These are phyloP conservation scores for Homalodisca vitripennis DNA, from an alignment of 1,140 invertebrate genomes.

Conservation along the genomic window DNA sequence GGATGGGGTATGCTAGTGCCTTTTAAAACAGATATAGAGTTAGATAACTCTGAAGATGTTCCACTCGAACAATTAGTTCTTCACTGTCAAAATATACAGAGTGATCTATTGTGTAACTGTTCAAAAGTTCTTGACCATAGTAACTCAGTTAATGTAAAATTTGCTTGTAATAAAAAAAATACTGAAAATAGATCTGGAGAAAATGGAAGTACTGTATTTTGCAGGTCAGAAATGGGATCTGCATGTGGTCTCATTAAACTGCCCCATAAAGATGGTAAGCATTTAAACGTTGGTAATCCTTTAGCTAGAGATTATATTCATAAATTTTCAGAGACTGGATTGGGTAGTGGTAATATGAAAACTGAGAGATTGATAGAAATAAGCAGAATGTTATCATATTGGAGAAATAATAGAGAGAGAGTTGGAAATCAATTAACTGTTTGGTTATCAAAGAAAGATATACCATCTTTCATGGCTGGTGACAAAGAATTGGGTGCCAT, in stretches of 20 bases:
- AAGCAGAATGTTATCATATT: conserved; percentile 83
- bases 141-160: not conserved
- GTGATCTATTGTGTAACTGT: conserved; percentile 31
- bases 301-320: conserved; percentile 89
- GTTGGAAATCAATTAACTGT: conserved; percentile 80
- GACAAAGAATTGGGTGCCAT: conserved; percentile 73
- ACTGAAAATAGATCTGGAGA: conserved; percentile 52
- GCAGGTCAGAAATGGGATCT: conserved; percentile 50
- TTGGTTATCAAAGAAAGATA: conserved; percentile 62
- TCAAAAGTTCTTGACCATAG: not conserved
- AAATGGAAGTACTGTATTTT: conserved; percentile 59
- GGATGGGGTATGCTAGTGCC: conserved; percentile 95
- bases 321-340: conserved; percentile 76
- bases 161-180: conserved; percentile 12
- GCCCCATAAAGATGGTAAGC: conserved; percentile 81
- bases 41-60: conserved; percentile 50
- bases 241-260: conserved; percentile 75
- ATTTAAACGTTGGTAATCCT: conserved; percentile 95
- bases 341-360: conserved; percentile 61
- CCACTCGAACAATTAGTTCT: conserved; percentile 61
- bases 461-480: conserved; percentile 49
- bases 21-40: conserved; percentile 36
- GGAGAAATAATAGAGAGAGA: conserved; percentile 88
- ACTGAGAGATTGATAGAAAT: conserved; percentile 70
- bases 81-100: conserved; percentile 56